These are phyloP conservation scores for Drosophila austrosaltans DNA, from an alignment of 2,888 invertebrate genomes.

Conservation along the genomic window DNA sequence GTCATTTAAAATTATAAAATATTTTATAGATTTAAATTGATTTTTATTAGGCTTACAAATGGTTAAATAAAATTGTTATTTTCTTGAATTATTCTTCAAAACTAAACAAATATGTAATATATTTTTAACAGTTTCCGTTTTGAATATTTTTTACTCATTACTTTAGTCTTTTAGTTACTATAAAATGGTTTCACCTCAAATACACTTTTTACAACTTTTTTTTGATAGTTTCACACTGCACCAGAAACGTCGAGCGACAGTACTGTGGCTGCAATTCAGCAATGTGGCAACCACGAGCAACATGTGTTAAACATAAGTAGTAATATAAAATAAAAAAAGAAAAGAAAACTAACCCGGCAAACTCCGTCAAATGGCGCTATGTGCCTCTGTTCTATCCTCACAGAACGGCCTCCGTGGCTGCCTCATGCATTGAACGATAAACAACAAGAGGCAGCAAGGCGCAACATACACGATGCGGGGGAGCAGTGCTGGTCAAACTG, in stretches of 20 bases:
- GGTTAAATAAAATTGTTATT: too few species aligned
- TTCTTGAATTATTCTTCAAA: too few species aligned
- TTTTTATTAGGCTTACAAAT: background rate
- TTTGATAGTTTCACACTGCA: background rate
- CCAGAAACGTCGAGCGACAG: background rate
- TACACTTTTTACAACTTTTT: too few species aligned
- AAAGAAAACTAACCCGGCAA: conserved; percentile 67
- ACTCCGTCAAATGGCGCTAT: conserved; percentile 59
- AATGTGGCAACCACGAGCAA: conserved; percentile 9
- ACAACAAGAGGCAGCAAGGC: background rate
- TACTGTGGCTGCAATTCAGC: background rate
- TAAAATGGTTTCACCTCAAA: too few species aligned
- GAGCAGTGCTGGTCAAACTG: conserved; percentile 60
- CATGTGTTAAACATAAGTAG: conserved; percentile 43
- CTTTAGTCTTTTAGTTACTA: too few species aligned
- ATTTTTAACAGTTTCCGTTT: too few species aligned
- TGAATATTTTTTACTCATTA: too few species aligned
- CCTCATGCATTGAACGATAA: conserved; percentile 53
- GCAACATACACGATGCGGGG: conserved; percentile 55
- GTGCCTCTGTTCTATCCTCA: background rate
- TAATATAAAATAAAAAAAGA: conserved; percentile 15
- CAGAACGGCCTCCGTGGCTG: conserved; percentile 18
- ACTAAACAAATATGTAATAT: too few species aligned
- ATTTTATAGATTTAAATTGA: background rate
- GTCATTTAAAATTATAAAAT: background rate